A percentile compares a stretch with the other conserved stretches of the same genome.
phyloP scores from a whole-genome alignment of 2,113 vertebrate species.

The Pachyramphus minor region DNA sequence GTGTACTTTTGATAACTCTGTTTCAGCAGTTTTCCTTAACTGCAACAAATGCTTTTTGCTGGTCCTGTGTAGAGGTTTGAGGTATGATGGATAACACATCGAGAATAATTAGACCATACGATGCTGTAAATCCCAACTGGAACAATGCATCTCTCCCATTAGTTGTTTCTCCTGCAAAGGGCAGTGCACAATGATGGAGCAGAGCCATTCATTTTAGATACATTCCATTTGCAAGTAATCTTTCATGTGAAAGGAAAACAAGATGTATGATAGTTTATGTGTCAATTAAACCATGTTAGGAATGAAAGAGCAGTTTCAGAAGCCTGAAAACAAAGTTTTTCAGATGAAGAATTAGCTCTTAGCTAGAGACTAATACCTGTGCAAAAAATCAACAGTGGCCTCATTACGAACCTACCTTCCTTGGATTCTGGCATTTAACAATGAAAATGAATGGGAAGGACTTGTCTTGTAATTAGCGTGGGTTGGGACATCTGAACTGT shows the following conservation, averaged over 20 bases:
- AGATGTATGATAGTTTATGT: slow-evolving; percentile 34
- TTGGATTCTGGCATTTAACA: slow-evolving; percentile 20
- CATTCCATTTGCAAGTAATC: slow-evolving; percentile 48
- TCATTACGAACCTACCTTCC: slow-evolving; percentile 27
- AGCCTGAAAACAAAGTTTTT: not conserved
- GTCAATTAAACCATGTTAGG: slow-evolving; percentile 37
- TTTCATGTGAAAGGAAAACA: slow-evolving; percentile 56
- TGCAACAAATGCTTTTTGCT: not conserved
- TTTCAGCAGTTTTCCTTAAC: not conserved
- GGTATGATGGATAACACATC: slow-evolving; percentile 23
- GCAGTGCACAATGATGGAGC: slow-evolving; percentile 27
- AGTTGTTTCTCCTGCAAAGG: slow-evolving; percentile 54
- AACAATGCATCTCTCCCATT: slow-evolving; percentile 37
- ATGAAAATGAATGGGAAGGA: slow-evolving; percentile 8
- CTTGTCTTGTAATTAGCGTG: slow-evolving; percentile 47
- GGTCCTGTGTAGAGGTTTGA: slow-evolving; percentile 13
- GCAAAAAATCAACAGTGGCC: slow-evolving; percentile 35
- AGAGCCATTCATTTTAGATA: slow-evolving; percentile 51
- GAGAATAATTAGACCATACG: slow-evolving; percentile 65
- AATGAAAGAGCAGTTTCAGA: slow-evolving; percentile 8
- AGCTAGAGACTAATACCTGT: slow-evolving; percentile 26
- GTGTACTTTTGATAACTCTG: not conserved
- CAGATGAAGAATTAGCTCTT: slow-evolving; percentile 30
- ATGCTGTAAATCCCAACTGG: slow-evolving; percentile 50
- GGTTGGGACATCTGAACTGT: slow-evolving; percentile 47